A percentile compares a stretch with the other conserved stretches of the same genome.
Evolutionary conservation across 2,797 vertebrate species (phyloP).

Genomic region (Hippopotamyrus pictus): DNA sequence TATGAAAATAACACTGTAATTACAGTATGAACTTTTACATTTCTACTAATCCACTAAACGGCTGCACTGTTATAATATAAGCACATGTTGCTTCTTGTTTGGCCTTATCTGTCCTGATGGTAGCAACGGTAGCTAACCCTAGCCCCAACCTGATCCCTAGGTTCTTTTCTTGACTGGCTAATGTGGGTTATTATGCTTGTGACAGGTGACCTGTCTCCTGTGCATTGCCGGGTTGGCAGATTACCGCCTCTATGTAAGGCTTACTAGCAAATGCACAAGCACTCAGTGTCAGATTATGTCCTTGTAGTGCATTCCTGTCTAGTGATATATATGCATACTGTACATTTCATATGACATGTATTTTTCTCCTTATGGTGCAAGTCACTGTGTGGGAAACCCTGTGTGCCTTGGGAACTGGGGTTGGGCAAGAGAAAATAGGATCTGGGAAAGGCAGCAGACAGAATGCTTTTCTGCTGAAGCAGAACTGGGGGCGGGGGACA

Average conservation of each 20-base stretch:
- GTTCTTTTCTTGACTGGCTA: constrained; percentile 20
- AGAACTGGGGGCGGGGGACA: neutral
- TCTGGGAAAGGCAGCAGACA: neutral
- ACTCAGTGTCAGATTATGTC: neutral
- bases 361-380: neutral
- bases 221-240: neutral
- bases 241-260: neutral
- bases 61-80: neutral
- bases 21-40: neutral
- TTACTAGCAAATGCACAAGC: neutral
- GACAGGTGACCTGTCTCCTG: neutral
- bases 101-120: neutral
- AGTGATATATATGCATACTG: neutral
- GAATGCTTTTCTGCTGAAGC: neutral
- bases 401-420: neutral
- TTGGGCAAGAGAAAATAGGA: neutral
- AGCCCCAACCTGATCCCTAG: neutral
- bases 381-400: neutral
- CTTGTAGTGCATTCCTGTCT: neutral
- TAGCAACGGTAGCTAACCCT: neutral
- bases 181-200: constrained; percentile 34
- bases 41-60: constrained; percentile 2
- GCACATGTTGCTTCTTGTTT: neutral
- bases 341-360: neutral
- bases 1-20: constrained; percentile 15